Base-by-base conservation (phyloP, 2,113 vertebrate species). In the Gasterosteus aculeatus region DNA sequence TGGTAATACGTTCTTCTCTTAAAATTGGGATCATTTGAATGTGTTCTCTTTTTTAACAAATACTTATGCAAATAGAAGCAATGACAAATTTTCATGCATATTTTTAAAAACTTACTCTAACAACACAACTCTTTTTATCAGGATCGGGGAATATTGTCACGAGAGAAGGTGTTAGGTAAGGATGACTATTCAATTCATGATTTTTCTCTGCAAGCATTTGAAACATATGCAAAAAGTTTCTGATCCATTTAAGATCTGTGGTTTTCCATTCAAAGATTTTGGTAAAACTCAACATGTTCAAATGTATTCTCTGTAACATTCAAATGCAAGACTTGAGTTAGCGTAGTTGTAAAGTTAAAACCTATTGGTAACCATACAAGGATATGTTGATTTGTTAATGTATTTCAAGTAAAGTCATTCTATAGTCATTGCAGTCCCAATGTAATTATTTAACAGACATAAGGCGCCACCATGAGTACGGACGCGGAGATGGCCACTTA, bases 401-500 rank as follows among this genome's bases (percentile, higher is more conserved):
- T 35, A 35, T 31, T 33, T 49, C 2, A 42, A 62, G 38, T 44
- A 41, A 1, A 33, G 12, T 47, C 26, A 29, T 46, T 7, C 33
- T 1, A 33, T 1, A 46, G 22, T 19, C 41, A 49, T 47, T 16
- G 42, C 26, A 65, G 5, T 19, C 47, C 22, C 26, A 10, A 31
- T 64, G 39, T 19, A 47, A 65, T 33, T 65, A 46, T 64, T 26
- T 19, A 16, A 29, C 42, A 64, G 49, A 73, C 59, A 63, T 63
- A 38, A 73, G 7, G 77, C 56, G 71, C 81, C 85, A 92, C 80
- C 85, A 92, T 90, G 91, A 91, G 89, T 81, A 91, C 86, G 0
- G 89, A 91, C 57, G 85, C 83, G 0, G 89, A 91, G 72, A 91
- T 92, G 91, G 89, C 90, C 83, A 0, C 79, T 2, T 91, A 92